Conservation (phyloP, 1,140 invertebrate species). For the Phymastichus coffea region DNA sequence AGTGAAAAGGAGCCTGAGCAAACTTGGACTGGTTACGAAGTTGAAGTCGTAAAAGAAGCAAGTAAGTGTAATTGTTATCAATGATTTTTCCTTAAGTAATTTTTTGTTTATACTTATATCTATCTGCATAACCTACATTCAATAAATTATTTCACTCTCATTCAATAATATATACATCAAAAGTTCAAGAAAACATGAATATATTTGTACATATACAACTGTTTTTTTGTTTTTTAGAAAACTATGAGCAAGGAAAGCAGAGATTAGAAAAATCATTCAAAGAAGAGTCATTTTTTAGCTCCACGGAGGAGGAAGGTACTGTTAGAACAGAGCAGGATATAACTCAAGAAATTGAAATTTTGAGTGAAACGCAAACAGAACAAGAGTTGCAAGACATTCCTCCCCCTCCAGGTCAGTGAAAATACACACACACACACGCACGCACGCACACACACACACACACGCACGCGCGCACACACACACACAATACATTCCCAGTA, state of each 20-base stretch:
- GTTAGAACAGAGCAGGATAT: background rate
- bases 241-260: background rate
- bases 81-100: background rate
- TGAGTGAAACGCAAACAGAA: background rate
- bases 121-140: background rate
- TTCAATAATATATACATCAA: background rate
- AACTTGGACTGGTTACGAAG: background rate
- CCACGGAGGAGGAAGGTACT: background rate
- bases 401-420: background rate
- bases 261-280: background rate
- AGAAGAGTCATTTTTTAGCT: background rate
- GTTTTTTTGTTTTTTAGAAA: background rate
- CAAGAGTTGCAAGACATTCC: background rate
- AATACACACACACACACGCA: background rate
- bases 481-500: too few relatives aligned
- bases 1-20: background rate
- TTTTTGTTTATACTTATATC: background rate
- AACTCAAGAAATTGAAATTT: background rate
- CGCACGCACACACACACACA: background rate
- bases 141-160: background rate
- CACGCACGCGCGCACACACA: too few relatives aligned
- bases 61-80: background rate
- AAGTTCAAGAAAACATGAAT: background rate
- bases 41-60: conserved; percentile 2
- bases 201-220: background rate